Base-by-base conservation (phyloP, 2,113 vertebrate genomes). In the Pachyramphus minor region DNA sequence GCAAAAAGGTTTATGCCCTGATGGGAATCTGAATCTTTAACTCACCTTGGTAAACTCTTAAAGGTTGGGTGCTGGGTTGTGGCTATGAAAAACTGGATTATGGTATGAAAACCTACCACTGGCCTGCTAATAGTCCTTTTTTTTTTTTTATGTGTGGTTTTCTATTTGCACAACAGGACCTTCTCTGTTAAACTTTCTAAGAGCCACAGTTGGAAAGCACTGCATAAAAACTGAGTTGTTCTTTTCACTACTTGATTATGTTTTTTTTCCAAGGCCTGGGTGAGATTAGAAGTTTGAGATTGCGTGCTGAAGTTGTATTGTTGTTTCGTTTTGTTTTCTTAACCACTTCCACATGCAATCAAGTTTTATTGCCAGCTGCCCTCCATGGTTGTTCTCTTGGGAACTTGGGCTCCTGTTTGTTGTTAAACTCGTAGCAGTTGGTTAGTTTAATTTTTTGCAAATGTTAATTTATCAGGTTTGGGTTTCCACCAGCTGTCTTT, bases 281-380 rank as follows among this genome's bases (percentile, higher is more conserved):
- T 92, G 60, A 87, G 81, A 84, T 75, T 60, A 56, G 39, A 89
- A 82, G 49, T 53, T 84, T 75, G 66, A 87, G 19, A 89, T 92
- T 87, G 84, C 4, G 1, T 93, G 96, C 89, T 15, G 59, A 87
- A 93, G 68, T 75, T 89, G 64, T 81, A 59, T 44, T 94, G 53
- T 81, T 96, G 39, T 92, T 96, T 94, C 76, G 75, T 83, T 96
- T 92, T 87, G 68, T 87, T 94, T 95, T 84, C 27, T 64, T 93
- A 96, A 94, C 68, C 68, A 27, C 82, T 96, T 96, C 90, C 92
- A 92, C 85, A 86, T 92, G 95, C 60, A 93, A 39, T 71, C 63
- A 63, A 71, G 56, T 90, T 95, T 81, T 94, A 79, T 60, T 93
- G 92, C 86, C 86, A 92, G 88, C 79, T 92, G 84, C 76, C 75